These are phyloP conservation scores for Cottoperca gobio DNA, from an alignment of 2,797 vertebrate genomes.

Conservation along the genomic window DNA sequence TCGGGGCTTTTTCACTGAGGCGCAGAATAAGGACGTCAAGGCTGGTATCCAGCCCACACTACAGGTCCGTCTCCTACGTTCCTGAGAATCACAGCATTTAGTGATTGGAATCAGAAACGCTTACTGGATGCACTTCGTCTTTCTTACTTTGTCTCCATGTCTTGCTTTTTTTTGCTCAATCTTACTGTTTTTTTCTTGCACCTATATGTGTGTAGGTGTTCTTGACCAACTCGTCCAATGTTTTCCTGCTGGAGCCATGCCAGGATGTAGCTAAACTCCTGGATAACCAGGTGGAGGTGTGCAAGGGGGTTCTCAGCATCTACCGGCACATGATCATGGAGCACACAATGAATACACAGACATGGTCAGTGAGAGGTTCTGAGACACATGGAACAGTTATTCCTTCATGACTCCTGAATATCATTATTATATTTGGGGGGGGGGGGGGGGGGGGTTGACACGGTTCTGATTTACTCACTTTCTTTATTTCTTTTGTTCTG, in stretches of 20 bases:
- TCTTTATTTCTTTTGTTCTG: too few species aligned
- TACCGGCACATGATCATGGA: slow-evolving; percentile 99
- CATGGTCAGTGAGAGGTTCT: slow-evolving; percentile 87
- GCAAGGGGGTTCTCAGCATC: slow-evolving; percentile 94
- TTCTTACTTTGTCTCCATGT: background rate
- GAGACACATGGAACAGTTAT: background rate
- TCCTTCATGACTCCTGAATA: background rate
- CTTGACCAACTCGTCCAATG: slow-evolving; percentile 95
- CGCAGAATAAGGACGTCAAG: slow-evolving; percentile 90
- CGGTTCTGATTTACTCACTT: background rate
- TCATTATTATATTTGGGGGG: background rate
- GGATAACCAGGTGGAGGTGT: slow-evolving; percentile 96
- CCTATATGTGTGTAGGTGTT: slow-evolving; percentile 87
- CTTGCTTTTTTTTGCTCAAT: background rate
- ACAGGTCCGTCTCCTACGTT: slow-evolving; percentile 88
- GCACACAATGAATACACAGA: slow-evolving; percentile 93
- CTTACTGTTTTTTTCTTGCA: background rate
- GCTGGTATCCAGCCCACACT: slow-evolving; percentile 92
- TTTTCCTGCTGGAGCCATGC: slow-evolving; percentile 97
- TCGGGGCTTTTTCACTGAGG: slow-evolving; percentile 92
- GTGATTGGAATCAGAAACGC: background rate
- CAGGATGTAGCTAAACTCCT: slow-evolving; percentile 92
- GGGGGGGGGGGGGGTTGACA: too few species aligned
- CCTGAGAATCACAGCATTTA: background rate
- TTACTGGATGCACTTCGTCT: background rate